A percentile compares a stretch with the other conserved stretches of the same genome.
Conservation (phyloP, 1,140 invertebrate species). For the Zaprionus davidi region DNA sequence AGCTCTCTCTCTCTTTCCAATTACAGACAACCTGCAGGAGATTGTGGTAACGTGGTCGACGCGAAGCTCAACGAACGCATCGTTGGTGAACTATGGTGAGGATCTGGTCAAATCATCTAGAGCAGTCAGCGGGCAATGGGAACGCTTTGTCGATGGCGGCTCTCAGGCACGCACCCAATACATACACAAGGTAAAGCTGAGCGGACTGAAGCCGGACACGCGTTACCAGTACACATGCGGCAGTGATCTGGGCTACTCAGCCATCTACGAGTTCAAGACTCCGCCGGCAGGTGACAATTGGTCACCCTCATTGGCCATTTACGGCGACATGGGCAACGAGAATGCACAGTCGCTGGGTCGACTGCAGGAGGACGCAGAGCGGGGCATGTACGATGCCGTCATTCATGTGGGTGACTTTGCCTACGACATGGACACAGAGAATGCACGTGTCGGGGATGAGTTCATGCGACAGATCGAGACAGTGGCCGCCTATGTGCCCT, state of each 20-base stretch:
- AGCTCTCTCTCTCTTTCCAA: not conserved
- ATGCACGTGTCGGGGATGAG: constrained; percentile 92
- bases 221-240: constrained; percentile 93
- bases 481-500: constrained; percentile 93
- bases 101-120: constrained; percentile 85
- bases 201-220: constrained; percentile 86
- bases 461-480: constrained; percentile 96
- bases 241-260: constrained; percentile 91
- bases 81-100: constrained; percentile 92
- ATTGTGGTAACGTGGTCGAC: constrained; percentile 97
- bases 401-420: constrained; percentile 98
- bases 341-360: constrained; percentile 92
- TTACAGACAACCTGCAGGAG: constrained; percentile 87
- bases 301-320: constrained; percentile 92
- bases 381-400: constrained; percentile 92
- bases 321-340: constrained; percentile 95
- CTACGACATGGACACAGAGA: constrained; percentile 94
- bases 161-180: constrained; percentile 88
- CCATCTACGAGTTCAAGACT: constrained; percentile 90
- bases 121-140: constrained; percentile 84
- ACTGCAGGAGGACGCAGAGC: constrained; percentile 92
- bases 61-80: constrained; percentile 88
- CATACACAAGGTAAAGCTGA: constrained; percentile 90
- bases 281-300: constrained; percentile 88
- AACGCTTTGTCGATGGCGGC: constrained; percentile 92